These are phyloP conservation scores for Poeciliopsis gracilis DNA, from an alignment of 2,797 vertebrate species.

Conservation along the genomic window DNA sequence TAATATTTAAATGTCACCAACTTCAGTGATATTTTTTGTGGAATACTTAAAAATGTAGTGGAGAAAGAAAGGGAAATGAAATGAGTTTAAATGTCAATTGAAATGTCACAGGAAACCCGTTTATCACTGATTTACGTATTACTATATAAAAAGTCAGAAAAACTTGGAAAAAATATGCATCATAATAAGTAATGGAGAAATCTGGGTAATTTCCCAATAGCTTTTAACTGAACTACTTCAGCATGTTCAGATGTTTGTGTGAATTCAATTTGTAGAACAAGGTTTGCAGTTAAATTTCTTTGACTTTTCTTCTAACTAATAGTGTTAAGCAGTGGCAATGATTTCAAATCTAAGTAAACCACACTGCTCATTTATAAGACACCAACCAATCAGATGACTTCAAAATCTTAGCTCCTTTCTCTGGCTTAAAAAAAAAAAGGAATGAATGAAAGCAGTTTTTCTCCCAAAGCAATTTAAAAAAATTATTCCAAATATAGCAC, in stretches of 20 bases:
- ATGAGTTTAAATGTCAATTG: neutral
- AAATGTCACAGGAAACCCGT: neutral
- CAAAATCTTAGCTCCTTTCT: neutral
- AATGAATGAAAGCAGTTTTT: slow-evolving; percentile 4
- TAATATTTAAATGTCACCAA: slow-evolving; percentile 4
- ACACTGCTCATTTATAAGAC: neutral
- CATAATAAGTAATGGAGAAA: neutral
- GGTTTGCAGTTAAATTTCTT: neutral
- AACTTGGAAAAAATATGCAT: neutral
- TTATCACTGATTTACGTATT: neutral
- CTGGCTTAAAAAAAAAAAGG: neutral
- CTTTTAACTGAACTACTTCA: neutral
- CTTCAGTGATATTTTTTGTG: neutral
- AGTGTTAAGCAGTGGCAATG: neutral
- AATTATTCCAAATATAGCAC: slow-evolving; percentile 14
- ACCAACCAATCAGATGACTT: slow-evolving; percentile 20
- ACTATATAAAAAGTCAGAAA: neutral
- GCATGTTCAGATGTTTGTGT: neutral
- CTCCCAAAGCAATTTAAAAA: slow-evolving; percentile 8
- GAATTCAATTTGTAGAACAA: neutral
- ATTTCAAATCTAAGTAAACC: neutral
- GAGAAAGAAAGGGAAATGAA: neutral
- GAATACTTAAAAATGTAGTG: neutral
- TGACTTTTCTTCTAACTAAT: neutral
- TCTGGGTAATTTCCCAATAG: neutral